Evolutionary conservation across 2,113 vertebrate genomes (phyloP).

Genomic region (Uropsilus gracilis): DNA sequence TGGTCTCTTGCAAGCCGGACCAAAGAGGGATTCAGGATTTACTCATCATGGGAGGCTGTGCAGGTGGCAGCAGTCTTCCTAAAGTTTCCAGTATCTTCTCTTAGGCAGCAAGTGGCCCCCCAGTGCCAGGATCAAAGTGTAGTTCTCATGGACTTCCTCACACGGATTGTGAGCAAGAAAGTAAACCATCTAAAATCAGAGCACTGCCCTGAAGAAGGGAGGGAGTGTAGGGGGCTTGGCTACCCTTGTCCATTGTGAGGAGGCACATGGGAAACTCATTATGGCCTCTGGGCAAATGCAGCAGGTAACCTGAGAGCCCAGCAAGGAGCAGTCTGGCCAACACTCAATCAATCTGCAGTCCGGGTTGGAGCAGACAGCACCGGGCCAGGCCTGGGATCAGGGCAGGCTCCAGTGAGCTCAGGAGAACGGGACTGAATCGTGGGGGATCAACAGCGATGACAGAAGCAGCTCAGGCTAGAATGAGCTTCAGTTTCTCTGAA

Average conservation of each 20-base stretch:
- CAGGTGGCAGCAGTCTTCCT: neutral
- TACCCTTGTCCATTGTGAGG: conserved; percentile 41
- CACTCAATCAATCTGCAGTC: conserved; percentile 32
- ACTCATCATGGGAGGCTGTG: neutral
- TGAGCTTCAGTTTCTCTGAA: neutral
- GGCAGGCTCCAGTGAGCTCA: neutral
- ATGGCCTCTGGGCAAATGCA: conserved; percentile 66
- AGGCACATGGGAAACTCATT: conserved; percentile 76
- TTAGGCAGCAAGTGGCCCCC: neutral
- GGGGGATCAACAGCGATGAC: rapidly evolving
- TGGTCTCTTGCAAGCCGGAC: neutral
- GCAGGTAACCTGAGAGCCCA: conserved; percentile 61
- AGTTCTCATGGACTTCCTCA: neutral
- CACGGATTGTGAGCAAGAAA: neutral
- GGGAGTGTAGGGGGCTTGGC: neutral
- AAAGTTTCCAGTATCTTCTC: neutral
- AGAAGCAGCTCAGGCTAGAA: neutral
- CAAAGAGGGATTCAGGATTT: neutral
- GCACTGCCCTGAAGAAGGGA: neutral
- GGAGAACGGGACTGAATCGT: neutral
- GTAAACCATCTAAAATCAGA: conserved; percentile 65
- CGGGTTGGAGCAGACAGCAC: neutral
- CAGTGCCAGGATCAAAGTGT: neutral
- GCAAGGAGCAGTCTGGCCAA: neutral
- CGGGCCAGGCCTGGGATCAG: neutral